Evolutionary conservation across 2,113 vertebrate genomes (phyloP).

Genomic region (Psittacara wagleri): DNA sequence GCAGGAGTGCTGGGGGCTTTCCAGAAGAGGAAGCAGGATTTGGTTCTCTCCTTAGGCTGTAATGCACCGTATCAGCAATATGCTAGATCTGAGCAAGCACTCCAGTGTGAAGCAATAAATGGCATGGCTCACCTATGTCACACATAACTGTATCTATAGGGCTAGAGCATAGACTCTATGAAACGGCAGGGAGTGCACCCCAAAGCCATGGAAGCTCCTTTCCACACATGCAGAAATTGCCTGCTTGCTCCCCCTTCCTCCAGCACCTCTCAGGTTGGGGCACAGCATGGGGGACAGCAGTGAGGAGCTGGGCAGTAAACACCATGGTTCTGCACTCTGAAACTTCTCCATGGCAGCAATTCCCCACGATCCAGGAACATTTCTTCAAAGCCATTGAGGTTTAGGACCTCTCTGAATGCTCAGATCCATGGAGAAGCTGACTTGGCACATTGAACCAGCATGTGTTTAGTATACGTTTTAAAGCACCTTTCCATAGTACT

Average conservation of each 20-base stretch:
- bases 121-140: neutral
- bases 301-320: neutral
- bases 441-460: neutral
- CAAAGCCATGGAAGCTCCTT: neutral
- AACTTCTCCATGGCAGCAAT: neutral
- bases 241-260: neutral
- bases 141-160: neutral
- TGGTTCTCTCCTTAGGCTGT: neutral
- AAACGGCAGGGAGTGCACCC: neutral
- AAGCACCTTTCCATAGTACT: neutral
- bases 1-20: neutral
- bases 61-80: fast-evolving
- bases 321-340: fast-evolving
- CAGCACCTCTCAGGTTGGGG: neutral
- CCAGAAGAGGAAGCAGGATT: neutral
- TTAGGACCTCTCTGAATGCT: neutral
- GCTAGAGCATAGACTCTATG: neutral
- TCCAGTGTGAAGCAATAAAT: neutral
- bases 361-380: neutral
- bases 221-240: neutral
- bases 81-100: neutral
- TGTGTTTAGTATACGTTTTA: neutral
- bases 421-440: neutral
- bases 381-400: neutral
- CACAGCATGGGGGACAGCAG: fast-evolving